Evolutionary conservation across 2,113 vertebrate species (phyloP), one percentile per base, ranked within the genome.

Genomic region (Illadopsis cleaveri): DNA sequence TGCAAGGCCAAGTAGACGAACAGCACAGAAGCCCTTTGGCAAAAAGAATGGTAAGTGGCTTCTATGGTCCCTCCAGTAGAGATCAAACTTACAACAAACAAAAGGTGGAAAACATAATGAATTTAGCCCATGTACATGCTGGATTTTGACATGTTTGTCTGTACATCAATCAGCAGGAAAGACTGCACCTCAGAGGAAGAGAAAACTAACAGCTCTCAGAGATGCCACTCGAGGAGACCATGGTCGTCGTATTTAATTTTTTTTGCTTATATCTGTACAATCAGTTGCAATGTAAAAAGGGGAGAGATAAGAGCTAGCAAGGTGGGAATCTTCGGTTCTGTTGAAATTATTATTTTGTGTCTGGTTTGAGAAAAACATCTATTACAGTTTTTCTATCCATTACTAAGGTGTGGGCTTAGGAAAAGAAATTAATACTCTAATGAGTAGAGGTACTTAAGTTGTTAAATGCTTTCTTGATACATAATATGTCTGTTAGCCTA

Each of bases 71-170:
- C 73, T 89, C 40, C 58, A 90, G 54, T 60, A 64, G 54, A 93
- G 91, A 94, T 86, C 54, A 95, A 93, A 91, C 62, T 56, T 69
- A 62, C 73, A 93, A 80, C 56, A 84, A 77, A 23, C 4, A 66
- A 94, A 88, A 86, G 60, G 45, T 82, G 60, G 51, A 94, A 92
- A 95, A 64, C 1, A 37, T 45, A 82, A 91, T 11, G 50, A 85
- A 75, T 73, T 17, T n/a, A 66, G 42, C 28, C 60, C n/a, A 37
- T 0, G 15, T 68, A 51, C 24, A 5, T 58, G 77, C 75, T 89
- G 58, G 24, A 40, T 80, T 94, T 93, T 93, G 81, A 77, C 5
- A 2, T 80, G 44, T 42, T 87, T 94, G 40, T 93, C 80, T 93
- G 57, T 92, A 64, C 31, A 22, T 86, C 64, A 81, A 57, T 82